A percentile compares a stretch with the other conserved stretches of the same genome.
Evolutionary conservation across 1,140 invertebrate genomes (phyloP).

Genomic region (Panulirus ornatus): DNA sequence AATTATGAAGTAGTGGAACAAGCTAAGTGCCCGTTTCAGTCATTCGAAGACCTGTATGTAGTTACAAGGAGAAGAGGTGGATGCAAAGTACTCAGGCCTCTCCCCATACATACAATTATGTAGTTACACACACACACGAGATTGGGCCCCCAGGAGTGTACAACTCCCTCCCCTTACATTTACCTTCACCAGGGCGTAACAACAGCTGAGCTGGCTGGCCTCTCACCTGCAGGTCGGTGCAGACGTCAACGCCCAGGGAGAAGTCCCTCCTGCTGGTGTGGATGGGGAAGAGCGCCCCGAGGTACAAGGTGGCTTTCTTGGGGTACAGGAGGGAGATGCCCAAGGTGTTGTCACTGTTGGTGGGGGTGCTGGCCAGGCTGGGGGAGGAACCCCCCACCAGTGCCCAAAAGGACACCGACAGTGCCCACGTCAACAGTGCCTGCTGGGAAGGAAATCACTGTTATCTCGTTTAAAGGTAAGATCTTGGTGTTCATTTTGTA

Average conservation of each 20-base stretch:
- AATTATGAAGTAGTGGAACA: too few species aligned
- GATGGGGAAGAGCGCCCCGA: constrained; percentile 82
- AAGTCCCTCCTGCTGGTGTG: constrained; percentile 77
- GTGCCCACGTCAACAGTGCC: not conserved
- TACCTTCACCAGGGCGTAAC: too few species aligned
- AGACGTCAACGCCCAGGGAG: not conserved
- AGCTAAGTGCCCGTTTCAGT: too few species aligned
- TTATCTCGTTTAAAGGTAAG: too few species aligned
- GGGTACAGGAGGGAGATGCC: constrained; percentile 62
- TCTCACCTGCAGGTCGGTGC: constrained; percentile 39
- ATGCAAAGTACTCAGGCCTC: not conserved
- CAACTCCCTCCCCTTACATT: too few species aligned
- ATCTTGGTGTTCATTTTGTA: too few species aligned
- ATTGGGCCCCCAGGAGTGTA: too few species aligned
- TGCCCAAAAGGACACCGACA: not conserved
- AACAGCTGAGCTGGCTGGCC: not conserved
- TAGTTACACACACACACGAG: too few species aligned
- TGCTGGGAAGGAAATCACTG: not conserved
- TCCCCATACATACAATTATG: too few species aligned
- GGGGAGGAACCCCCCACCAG: not conserved
- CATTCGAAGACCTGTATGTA: not conserved
- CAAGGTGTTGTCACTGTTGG: not conserved
- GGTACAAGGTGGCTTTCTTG: constrained; percentile 80
- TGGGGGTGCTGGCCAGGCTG: not conserved
- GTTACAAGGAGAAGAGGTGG: not conserved